Base-by-base conservation (phyloP, 2,888 invertebrate genomes). In the Hypena proboscidalis region DNA sequence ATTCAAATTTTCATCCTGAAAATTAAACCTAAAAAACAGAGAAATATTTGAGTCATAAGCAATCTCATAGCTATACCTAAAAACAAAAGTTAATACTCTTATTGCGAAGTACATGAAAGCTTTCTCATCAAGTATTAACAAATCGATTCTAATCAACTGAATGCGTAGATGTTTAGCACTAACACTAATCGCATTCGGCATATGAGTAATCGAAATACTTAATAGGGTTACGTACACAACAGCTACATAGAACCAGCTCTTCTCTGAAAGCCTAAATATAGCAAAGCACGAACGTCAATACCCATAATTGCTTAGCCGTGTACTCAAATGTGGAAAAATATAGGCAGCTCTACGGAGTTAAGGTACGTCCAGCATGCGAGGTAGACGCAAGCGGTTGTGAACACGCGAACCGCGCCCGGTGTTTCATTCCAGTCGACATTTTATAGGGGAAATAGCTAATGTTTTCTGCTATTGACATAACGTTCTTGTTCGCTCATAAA, bases 391-490 rank as follows among this genome's bases (percentile, higher is more conserved):
- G 57, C 62, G 59, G 47, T 59, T 57, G 54, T 44, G 63, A 64
- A 53, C 84, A 84, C 84, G 83, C 84, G 64, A 84, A 62, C 80
- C 80, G 70, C 80, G 62, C 79, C 77, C 56, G 53, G 44, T 50
- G 34, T 52, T 51, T 43, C 56, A 53, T 57, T 46, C 57, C 51
- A 52, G 50, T 53, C 58, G 43, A 62, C 58, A 44, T 55, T 74
- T 72, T 67, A 67, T 60, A 62, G 57, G 63, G 60, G 63, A 74
- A 77, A 76, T 67, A 68, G 67, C 70, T 70, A 72, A 57, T 67
- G 63, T 70, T 74, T 70, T 63, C 64, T 56, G 48, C 49, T 71
- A 70, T 75, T 72, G 74, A 75, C 70, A 70, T 59, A 58, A 59
- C 57, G 56, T 61, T 58, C 55, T 55, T 66, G 63, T 69, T 68